Conservation (phyloP, 2,888 invertebrate genomes). For the Eristalis tenax region DNA sequence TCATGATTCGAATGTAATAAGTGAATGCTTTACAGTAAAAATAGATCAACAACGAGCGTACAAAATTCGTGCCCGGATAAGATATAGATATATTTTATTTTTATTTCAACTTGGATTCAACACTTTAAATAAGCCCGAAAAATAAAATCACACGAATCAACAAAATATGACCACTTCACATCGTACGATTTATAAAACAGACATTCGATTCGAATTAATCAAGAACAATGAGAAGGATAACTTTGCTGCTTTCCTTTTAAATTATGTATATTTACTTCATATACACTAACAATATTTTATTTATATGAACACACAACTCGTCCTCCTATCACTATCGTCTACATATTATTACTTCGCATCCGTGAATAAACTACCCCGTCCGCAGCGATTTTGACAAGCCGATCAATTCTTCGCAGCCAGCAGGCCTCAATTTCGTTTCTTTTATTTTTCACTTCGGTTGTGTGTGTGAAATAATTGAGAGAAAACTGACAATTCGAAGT, state of each 20-base stretch:
- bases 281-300: not conserved
- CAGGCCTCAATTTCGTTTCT: not conserved
- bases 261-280: too few species aligned
- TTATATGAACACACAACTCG: not conserved
- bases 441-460: conserved; percentile 1
- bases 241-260: not conserved
- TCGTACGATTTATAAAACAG: not conserved
- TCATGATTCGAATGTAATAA: not conserved
- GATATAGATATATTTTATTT: not conserved
- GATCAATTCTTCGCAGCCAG: conserved; percentile 14
- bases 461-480: conserved; percentile 11
- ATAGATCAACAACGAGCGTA: not conserved
- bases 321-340: not conserved
- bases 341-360: not conserved
- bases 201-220: not conserved
- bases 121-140: not conserved
- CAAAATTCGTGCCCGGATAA: not conserved
- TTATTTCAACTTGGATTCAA: not conserved
- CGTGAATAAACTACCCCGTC: conserved; percentile 16
- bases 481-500: not conserved
- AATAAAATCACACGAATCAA: not conserved
- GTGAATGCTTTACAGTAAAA: not conserved
- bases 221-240: not conserved
- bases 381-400: conserved; percentile 31
- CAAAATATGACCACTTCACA: not conserved